Conservation (phyloP, 2,888 invertebrate genomes). For the Entomobrya proxima region DNA sequence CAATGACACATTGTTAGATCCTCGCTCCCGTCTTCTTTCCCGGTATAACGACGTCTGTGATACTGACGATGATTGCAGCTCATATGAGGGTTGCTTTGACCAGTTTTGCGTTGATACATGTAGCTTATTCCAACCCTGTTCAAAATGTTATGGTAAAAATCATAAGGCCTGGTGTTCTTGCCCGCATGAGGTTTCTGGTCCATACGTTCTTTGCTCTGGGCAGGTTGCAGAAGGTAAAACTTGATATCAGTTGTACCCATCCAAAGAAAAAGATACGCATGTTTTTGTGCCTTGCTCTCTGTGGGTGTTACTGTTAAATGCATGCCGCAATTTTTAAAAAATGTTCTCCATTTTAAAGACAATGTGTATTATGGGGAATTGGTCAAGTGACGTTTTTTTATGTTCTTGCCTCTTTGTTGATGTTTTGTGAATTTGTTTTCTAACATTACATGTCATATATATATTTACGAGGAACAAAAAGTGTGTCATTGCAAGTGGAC, state of each 20-base stretch:
- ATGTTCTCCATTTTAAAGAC: neutral
- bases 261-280: conserved; percentile 46
- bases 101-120: conserved; percentile 83
- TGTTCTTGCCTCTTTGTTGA: neutral
- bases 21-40: conserved; percentile 17
- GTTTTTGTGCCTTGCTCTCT: conserved; percentile 32
- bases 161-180: conserved; percentile 77
- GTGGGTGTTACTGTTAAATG: conserved; percentile 51
- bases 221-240: conserved; percentile 73
- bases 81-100: conserved; percentile 71
- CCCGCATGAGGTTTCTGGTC: conserved; percentile 83
- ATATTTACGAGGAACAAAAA: neutral
- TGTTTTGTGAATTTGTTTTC: conserved; percentile 20
- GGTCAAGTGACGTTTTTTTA: neutral
- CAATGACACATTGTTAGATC: conserved; percentile 24
- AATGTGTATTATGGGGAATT: conserved; percentile 28
- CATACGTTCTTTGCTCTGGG: conserved; percentile 65
- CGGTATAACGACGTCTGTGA: conserved; percentile 69
- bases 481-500: conserved; percentile 62
- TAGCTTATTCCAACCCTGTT: conserved; percentile 77
- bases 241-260: conserved; percentile 32
- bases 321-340: conserved; percentile 57
- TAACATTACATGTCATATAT: neutral
- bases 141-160: conserved; percentile 82
- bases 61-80: conserved; percentile 66